Conservation (phyloP, 92 coral and sea anemone species). For the Phymanthus crucifer region DNA sequence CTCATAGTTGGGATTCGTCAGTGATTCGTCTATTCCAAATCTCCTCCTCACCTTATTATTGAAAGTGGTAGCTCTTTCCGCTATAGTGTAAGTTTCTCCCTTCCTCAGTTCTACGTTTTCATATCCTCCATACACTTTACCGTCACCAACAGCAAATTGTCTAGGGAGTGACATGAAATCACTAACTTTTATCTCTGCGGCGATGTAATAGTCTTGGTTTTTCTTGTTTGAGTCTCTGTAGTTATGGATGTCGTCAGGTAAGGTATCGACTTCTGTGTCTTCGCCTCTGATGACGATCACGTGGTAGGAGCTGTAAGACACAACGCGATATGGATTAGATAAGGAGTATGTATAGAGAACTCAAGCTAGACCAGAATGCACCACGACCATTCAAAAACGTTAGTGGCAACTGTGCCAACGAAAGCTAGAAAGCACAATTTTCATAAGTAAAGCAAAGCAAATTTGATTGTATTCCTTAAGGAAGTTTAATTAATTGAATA, state of each 20-base stretch:
- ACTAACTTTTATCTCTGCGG: constrained; percentile 15
- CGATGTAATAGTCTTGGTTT: constrained; percentile 16
- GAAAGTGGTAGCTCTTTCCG: constrained; percentile 33
- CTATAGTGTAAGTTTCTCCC: constrained; percentile 25
- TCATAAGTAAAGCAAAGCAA: too few species aligned
- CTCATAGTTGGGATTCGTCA: not conserved
- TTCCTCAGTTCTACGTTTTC: constrained; percentile 15
- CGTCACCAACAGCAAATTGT: constrained; percentile 23
- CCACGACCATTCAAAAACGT: too few species aligned
- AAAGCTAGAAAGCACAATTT: too few species aligned
- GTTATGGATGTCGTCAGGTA: constrained; percentile 7
- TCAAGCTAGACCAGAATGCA: too few species aligned
- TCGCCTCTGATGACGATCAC: constrained; percentile 15
- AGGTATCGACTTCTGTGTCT: not conserved
- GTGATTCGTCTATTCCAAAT: not conserved
- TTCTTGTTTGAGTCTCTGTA: constrained; percentile 12
- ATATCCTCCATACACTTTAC: constrained; percentile 26
- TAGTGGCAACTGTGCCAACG: too few species aligned
- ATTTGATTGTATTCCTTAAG: too few species aligned
- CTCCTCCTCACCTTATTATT: not conserved
- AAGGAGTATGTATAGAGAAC: not conserved
- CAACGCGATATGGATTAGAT: not conserved
- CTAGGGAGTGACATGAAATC: not conserved
- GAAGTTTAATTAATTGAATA: too few species aligned
- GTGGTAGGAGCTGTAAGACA: constrained; percentile 11